Base-by-base conservation (phyloP, 2,888 invertebrate genomes). In the Dicranocentrus wangi region DNA sequence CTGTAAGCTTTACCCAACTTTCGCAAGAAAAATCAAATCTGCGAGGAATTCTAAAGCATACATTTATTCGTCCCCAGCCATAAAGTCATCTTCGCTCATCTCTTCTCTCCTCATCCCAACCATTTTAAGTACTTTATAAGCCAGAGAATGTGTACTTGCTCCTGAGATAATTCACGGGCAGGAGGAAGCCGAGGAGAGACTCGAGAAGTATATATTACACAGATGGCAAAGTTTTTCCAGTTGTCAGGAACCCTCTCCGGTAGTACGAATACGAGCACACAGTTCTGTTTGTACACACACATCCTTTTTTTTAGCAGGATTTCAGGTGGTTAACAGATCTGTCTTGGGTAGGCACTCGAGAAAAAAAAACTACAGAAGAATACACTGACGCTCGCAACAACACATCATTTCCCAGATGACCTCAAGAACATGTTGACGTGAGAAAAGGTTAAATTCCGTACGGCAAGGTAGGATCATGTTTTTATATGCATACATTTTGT, bases 31-130 rank as follows among this genome's bases (percentile, higher is more conserved):
- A 82, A 82, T 82, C 82, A 82, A 82, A 82, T 82, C 82, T 77
- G 72, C 82, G 66, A 77, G 82, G 82, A 82, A 82, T 82, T 79
- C 66, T 60, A 47, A 66, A 60, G 79, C 70, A 65, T 72, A 79
- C 79, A 79, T 79, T 79, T 79, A 79, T 79, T 79, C 79, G 71
- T 79, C 79, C 79, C 79, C 71, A 79, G 79, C 79, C 79, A 79
- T 79, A 79, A 71, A 79, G 71, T 66, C 79, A 71, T 78, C 78
- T 71, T 71, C 63, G 78, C 63, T 78, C 78, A 79, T 79, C 79
- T 79, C 71, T 53, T 65, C 55, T 55, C 19, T 65, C 61, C 10
- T 53, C 47, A 61, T 61, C 61, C 58, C 58, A 69, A 70, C 65
- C 55, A 60, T 47, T 75, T 70, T 78, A 70, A 77, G 68, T 25